Base-by-base conservation (phyloP, 2,113 vertebrate genomes). In the Corythoichthys intestinalis region DNA sequence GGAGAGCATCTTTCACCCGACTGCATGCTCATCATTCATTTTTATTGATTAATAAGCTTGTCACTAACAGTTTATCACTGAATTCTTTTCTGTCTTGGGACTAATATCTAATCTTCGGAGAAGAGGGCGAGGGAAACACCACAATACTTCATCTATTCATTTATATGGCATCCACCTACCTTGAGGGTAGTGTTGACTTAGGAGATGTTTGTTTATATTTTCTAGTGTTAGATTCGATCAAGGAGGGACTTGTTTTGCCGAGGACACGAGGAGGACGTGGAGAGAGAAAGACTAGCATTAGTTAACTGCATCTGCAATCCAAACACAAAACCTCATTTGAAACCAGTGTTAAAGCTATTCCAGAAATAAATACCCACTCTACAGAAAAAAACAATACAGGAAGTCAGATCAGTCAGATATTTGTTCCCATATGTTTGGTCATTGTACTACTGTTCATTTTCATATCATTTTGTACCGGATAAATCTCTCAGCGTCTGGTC, bases 331-430 rank as follows among this genome's bases (percentile, higher is more conserved):
- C 12, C 60, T 44, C 49, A 41, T 54, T 47, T 66, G 44, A 67
- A 34, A 67, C 35, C 8, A 66, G 70, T 13, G 41, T 56, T 64
- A 66, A 66, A 80, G 83, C 84, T 80, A 81, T 77, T 72, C 66
- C 63, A 54, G 41, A 41, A 63, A 76, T 57, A 70, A 70, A 69
- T 67, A 68, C 79, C 77, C 77, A 72, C 59, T 71, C 75, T 65
- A 72, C 53, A 44, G 70, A 28, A 85, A 82, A 87, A 89, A 76
- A 81, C 83, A 28, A 83, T 80, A 83, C 81, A 85, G 84, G 82
- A 89, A 85, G 83, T 83, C 76, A 79, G 50, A 54, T 11, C 53
- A 28, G 8, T 28, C 53, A 41, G 41, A 28, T 28, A 28, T 28
- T 28, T 28, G 20, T 28, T 28, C 20, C 20, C 20, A 28, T 28